These are phyloP conservation scores for Drosophila bocki DNA, from an alignment of 1,140 invertebrate species.

Conservation along the genomic window DNA sequence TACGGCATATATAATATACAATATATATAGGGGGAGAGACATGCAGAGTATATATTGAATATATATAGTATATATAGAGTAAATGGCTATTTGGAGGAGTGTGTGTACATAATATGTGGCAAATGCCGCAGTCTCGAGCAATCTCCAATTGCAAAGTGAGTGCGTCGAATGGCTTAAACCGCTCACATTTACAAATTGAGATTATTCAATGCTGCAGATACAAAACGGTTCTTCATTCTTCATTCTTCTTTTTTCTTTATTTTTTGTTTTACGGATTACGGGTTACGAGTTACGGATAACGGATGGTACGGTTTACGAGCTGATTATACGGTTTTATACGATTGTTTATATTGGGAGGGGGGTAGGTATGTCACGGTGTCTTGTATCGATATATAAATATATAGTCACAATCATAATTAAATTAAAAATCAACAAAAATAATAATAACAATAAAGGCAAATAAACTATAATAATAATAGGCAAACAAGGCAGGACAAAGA, in stretches of 20 bases:
- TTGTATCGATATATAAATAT: background rate
- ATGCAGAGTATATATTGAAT: slow-evolving; percentile 35
- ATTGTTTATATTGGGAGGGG: slow-evolving; percentile 8
- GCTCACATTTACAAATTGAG: slow-evolving; percentile 86
- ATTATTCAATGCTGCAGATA: slow-evolving; percentile 84
- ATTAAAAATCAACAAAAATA: slow-evolving; percentile 6
- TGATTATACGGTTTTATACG: slow-evolving; percentile 43
- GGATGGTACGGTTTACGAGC: slow-evolving; percentile 39
- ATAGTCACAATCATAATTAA: background rate
- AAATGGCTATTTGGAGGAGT: slow-evolving; percentile 16
- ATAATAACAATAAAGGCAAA: background rate
- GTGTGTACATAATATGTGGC: slow-evolving; percentile 75
- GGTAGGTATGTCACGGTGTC: slow-evolving; percentile 1
- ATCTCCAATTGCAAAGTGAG: slow-evolving; percentile 85
- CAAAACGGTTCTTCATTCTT: slow-evolving; percentile 17
- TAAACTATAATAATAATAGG: background rate
- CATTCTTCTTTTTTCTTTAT: slow-evolving; percentile 3
- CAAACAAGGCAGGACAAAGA: background rate
- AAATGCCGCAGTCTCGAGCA: slow-evolving; percentile 80
- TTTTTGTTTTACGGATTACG: slow-evolving; percentile 43
- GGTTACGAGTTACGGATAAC: slow-evolving; percentile 48
- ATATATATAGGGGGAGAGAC: slow-evolving; percentile 14
- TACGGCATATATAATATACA: slow-evolving; percentile 14
- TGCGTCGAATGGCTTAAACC: slow-evolving; percentile 68
- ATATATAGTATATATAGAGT: slow-evolving; percentile 15